Evolutionary conservation across 53 echinoderm and acorn worm species (phyloP).

Genomic region (Zoroaster sp.): DNA sequence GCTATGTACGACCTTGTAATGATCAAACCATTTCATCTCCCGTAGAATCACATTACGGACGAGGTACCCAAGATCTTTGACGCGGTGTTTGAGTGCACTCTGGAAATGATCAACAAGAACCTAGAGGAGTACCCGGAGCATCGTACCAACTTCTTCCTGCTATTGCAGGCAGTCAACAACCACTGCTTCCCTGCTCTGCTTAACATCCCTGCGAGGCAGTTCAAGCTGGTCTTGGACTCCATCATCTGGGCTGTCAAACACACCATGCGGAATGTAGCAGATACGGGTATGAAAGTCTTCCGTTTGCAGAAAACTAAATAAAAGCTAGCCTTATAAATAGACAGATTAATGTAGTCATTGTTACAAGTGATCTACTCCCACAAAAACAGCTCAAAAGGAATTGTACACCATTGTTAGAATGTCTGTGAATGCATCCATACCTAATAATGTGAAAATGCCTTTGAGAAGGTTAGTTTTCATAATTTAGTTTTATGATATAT

Average conservation of each 20-base stretch:
- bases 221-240: slow-evolving; percentile 95
- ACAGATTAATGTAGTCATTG: too few species aligned
- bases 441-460: too few species aligned
- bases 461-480: too few species aligned
- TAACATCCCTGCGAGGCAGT: slow-evolving; percentile 84
- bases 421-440: too few species aligned
- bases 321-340: too few species aligned
- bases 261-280: slow-evolving; percentile 99
- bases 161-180: slow-evolving; percentile 96
- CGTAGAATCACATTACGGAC: slow-evolving; percentile 78
- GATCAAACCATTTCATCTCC: background rate
- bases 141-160: slow-evolving; percentile 92
- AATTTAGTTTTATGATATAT: too few species aligned
- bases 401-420: too few species aligned
- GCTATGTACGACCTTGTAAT: background rate
- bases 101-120: slow-evolving; percentile 99
- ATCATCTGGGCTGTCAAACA: slow-evolving; percentile 98
- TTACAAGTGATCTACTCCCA: too few species aligned
- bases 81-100: slow-evolving; percentile 90
- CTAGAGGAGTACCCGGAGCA: slow-evolving; percentile 99
- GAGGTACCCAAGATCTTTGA: slow-evolving; percentile 92
- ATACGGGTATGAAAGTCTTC: slow-evolving; percentile 84
- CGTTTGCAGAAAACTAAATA: too few species aligned
- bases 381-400: too few species aligned
- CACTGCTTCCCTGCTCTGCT: slow-evolving; percentile 93